These are phyloP conservation scores for Chaetorhynchus papuensis DNA, from an alignment of 2,113 vertebrate species.

Conservation along the genomic window DNA sequence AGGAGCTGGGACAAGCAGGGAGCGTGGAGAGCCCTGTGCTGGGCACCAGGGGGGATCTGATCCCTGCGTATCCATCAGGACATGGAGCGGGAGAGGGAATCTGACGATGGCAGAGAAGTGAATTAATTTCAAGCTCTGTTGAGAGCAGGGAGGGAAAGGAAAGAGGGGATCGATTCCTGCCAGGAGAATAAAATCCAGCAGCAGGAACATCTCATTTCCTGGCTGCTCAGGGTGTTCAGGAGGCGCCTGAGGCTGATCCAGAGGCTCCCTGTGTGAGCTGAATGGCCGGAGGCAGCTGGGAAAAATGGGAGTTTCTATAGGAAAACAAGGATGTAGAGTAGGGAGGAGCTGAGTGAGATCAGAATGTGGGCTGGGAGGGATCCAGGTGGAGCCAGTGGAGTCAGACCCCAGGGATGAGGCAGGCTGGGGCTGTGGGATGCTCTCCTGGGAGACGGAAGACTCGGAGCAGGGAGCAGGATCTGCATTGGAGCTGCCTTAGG, in stretches of 20 bases:
- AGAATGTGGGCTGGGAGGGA: background rate
- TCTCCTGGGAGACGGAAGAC: background rate
- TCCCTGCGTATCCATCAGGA: background rate
- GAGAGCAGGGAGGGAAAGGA: background rate
- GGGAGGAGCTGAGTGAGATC: background rate
- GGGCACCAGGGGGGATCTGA: background rate
- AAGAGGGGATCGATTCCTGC: background rate
- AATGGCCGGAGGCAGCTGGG: background rate
- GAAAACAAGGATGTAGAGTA: background rate
- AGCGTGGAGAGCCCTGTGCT: background rate
- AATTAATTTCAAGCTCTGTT: background rate
- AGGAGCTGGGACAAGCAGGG: background rate
- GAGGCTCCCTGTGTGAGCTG: background rate
- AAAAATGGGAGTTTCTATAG: background rate
- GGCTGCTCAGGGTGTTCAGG: background rate
- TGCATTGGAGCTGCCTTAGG: background rate
- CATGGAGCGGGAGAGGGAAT: fast-evolving
- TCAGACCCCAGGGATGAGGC: too few relatives aligned
- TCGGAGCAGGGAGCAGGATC: background rate
- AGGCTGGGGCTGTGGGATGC: background rate
- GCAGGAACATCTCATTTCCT: background rate
- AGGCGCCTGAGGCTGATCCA: fast-evolving
- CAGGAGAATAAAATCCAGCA: background rate
- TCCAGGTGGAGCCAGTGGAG: background rate
- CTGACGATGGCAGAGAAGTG: background rate